Conservation (phyloP, 2,113 vertebrate species). For the Melospiza georgiana region DNA sequence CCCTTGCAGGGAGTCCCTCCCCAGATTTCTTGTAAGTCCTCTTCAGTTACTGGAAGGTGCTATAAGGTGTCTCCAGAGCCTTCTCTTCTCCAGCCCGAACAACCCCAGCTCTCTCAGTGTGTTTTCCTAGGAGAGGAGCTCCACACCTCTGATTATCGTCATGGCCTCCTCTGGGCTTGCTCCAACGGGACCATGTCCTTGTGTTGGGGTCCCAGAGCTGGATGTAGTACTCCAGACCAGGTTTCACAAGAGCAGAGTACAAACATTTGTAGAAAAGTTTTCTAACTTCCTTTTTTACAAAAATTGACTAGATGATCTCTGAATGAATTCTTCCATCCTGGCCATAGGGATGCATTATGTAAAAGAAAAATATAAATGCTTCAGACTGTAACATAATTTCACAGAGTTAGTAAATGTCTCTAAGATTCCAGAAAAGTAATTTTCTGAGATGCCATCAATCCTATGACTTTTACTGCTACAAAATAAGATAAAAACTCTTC, state of each 20-base stretch:
- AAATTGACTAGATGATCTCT: background rate
- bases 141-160: background rate
- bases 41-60: background rate
- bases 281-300: background rate
- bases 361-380: background rate
- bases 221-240: background rate
- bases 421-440: background rate
- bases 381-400: background rate
- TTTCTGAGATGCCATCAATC: background rate
- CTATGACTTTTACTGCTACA: background rate
- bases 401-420: background rate
- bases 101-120: background rate
- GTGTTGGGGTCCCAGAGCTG: background rate
- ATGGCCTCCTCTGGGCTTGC: background rate
- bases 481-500: background rate
- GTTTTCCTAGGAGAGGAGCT: background rate
- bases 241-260: background rate
- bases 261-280: background rate
- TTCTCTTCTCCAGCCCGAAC: background rate
- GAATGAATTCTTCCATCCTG: background rate
- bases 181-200: background rate
- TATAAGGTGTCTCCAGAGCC: background rate
- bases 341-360: background rate
- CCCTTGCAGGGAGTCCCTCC: background rate
- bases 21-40: background rate